Conservation (phyloP, 2,888 invertebrate species). For the Harpalus rufipes region DNA sequence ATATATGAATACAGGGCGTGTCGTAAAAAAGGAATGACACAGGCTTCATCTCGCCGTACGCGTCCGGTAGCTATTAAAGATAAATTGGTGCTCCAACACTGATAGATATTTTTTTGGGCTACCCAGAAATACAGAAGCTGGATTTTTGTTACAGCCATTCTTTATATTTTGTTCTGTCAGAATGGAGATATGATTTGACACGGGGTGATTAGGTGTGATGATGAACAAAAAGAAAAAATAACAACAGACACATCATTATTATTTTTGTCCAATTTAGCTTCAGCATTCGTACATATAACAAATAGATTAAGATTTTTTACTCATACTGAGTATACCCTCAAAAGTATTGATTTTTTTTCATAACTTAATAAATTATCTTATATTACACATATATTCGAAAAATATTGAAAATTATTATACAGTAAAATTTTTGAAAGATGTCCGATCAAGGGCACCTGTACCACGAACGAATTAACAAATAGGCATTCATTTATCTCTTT, state of each 20-base stretch:
- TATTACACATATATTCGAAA: no score
- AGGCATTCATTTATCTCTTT: no score
- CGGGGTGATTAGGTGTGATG: conserved; percentile 9
- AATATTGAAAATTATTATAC: no score
- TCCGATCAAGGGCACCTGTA: no score
- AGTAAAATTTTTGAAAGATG: no score
- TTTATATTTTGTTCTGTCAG: conserved; percentile 55
- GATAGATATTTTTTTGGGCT: conserved; percentile 57
- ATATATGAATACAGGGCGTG: conserved; percentile 49
- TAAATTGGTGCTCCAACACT: conserved; percentile 61
- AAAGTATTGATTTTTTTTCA: no score
- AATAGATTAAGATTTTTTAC: no score
- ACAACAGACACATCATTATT: neutral
- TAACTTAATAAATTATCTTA: no score
- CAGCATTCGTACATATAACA: no score
- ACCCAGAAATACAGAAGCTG: conserved; percentile 61
- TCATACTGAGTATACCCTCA: no score
- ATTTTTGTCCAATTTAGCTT: neutral
- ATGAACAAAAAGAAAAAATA: neutral
- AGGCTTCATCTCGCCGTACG: conserved; percentile 24
- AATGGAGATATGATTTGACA: conserved; percentile 39
- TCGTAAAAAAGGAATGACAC: conserved; percentile 46
- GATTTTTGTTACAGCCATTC: conserved; percentile 61
- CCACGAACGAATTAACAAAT: no score
- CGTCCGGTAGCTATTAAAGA: conserved; percentile 62